These are phyloP conservation scores for Acropora yongei DNA, from an alignment of 64 coral and sea anemone species.

Conservation along the genomic window DNA sequence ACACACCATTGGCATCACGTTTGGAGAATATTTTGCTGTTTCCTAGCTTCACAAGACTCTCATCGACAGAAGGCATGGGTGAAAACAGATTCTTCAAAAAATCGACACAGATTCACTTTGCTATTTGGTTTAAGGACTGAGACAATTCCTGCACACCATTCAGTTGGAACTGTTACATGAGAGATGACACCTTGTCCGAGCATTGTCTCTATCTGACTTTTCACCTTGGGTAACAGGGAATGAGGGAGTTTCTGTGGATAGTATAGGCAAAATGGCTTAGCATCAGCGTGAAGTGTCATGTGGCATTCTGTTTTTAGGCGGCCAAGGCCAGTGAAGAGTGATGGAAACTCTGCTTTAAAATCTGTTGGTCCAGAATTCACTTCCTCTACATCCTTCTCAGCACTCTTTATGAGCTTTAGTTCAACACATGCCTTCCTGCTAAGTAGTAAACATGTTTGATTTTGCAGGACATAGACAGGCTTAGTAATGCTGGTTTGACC, in stretches of 20 bases:
- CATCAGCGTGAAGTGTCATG: constrained; percentile 26
- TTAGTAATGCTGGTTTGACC: not conserved
- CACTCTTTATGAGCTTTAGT: not conserved
- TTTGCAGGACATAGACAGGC: too few species aligned
- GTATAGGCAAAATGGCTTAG: constrained; percentile 48
- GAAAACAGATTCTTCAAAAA: too few species aligned
- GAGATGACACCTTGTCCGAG: constrained; percentile 53
- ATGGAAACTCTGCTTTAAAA: constrained; percentile 42
- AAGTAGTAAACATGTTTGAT: too few species aligned
- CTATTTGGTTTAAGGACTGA: constrained; percentile 59
- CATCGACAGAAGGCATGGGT: constrained; percentile 41
- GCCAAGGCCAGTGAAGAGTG: constrained; percentile 34
- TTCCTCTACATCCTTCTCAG: constrained; percentile 33
- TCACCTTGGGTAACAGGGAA: constrained; percentile 59
- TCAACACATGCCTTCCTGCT: not conserved
- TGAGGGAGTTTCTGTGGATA: not conserved
- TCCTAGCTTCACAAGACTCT: constrained; percentile 32
- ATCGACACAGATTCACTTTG: constrained; percentile 32
- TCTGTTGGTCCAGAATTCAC: not conserved
- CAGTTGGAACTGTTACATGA: constrained; percentile 51
- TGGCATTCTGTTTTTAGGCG: not conserved
- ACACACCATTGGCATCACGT: constrained; percentile 37
- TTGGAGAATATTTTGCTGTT: constrained; percentile 17
- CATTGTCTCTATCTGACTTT: constrained; percentile 58
- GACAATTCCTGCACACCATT: not conserved